Conservation (phyloP, 2,888 invertebrate genomes). For the Phyllotreta cruciferae region DNA sequence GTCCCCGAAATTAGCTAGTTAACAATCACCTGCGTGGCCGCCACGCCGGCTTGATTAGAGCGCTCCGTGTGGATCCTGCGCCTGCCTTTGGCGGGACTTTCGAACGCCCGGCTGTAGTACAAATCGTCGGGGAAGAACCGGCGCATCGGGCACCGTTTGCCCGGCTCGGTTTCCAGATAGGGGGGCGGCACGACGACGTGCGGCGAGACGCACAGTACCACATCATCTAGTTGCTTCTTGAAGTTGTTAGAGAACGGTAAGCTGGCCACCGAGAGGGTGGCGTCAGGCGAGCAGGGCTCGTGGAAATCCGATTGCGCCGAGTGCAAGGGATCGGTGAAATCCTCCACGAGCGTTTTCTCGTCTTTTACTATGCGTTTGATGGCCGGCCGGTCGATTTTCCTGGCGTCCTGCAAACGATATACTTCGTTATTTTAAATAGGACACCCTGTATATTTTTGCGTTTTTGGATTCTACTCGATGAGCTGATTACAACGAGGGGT, state of each 20-base stretch:
- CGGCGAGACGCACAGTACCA: conserved; percentile 84
- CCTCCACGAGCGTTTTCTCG: conserved; percentile 66
- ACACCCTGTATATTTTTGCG: too few relatives aligned
- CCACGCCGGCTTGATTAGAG: too few relatives aligned
- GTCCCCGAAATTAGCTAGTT: too few relatives aligned
- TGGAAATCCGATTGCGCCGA: conserved; percentile 43
- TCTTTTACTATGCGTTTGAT: conserved; percentile 46
- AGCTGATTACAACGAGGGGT: too few relatives aligned
- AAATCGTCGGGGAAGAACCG: conserved; percentile 76
- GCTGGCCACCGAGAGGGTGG: conserved; percentile 63
- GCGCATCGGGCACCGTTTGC: conserved; percentile 76
- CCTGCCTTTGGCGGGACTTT: conserved; percentile 43
- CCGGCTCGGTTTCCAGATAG: conserved; percentile 84
- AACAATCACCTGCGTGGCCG: too few relatives aligned
- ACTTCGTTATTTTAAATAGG: too few relatives aligned
- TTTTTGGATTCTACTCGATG: too few relatives aligned
- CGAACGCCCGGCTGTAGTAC: conserved; percentile 72
- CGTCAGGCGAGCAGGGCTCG: conserved; percentile 40
- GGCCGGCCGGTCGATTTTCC: conserved; percentile 44
- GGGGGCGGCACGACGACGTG: conserved; percentile 85
- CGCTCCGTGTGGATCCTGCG: conserved; percentile 45
- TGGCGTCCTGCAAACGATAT: too few relatives aligned
- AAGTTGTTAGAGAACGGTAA: conserved; percentile 72
- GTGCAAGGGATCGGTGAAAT: conserved; percentile 84
- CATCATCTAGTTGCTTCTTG: conserved; percentile 76